Base-by-base conservation (phyloP, 1,140 invertebrate genomes). In the Cataglyphis hispanica region DNA sequence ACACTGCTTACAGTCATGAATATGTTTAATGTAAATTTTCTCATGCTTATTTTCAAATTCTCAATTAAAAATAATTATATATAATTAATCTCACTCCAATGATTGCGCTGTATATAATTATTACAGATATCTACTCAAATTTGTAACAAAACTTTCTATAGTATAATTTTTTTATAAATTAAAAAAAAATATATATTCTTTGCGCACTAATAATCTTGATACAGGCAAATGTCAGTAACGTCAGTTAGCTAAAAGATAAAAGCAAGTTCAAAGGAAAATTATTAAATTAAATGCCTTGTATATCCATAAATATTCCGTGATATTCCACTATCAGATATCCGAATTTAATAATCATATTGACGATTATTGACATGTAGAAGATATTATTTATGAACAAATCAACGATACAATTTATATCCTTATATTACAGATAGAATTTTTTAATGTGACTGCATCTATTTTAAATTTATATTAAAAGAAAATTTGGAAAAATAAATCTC, bases 401-500 rank as follows among this genome's bases (percentile, higher is more conserved):
- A 11, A 22, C 67, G 25, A 72, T 56, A 56, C 19, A 6, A 72
- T 72, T 27, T 72, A 27, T 19, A 7, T 25, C 67, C 7, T n/a
- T 10, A 31, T 53, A 27, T 10, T 43, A 46, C 46, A 46, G 67
- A 72, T 56, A 43, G 19, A 72, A 72, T 72, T 72, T 56, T 11
- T 11, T 72, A 56, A 56, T 34, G 46, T 27, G 19, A 13, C 27
- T 25, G 8, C 27, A 56, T 56, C 19, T 53, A 72, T 72, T 11
- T 72, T 56, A 37, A 72, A 56, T 10, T 34, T 16, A 8, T 56
- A 34, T 11, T n/a, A 6, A 34, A 27, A n/a, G 50, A 27, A 56
- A 8, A 25, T 50, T 16, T 10, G 4, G 2, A 34, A 31, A 27
- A 72, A 19, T 1, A 69, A 6, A n/a, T n/a, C n/a, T 50, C 3